These are phyloP conservation scores for Drosophila austrosaltans DNA, from an alignment of 2,888 invertebrate species.

Conservation along the genomic window DNA sequence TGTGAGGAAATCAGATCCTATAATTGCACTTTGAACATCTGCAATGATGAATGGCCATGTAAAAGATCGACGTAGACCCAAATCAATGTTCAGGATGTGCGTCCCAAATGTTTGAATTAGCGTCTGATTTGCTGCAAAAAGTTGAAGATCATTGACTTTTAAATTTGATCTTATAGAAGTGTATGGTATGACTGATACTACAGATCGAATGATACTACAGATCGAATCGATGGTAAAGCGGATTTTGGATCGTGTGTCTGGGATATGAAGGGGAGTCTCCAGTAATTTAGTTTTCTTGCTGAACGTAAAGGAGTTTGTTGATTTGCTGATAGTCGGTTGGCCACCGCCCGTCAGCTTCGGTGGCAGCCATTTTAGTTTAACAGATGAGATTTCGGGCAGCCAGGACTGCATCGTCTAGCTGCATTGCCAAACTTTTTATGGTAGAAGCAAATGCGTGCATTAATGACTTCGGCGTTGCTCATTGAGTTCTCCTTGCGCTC, in stretches of 20 bases:
- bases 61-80: slow-evolving; percentile 46
- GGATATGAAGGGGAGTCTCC: background rate
- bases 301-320: background rate
- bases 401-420: too few relatives aligned
- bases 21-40: slow-evolving; percentile 42
- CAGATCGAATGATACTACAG: too few relatives aligned
- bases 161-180: too few relatives aligned
- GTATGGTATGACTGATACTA: too few relatives aligned
- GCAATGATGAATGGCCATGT: slow-evolving; percentile 54
- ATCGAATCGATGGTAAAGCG: background rate
- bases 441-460: background rate
- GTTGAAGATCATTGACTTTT: too few relatives aligned
- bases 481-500: too few relatives aligned
- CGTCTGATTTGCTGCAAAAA: background rate
- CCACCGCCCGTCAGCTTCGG: too few relatives aligned
- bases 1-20: slow-evolving; percentile 36
- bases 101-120: slow-evolving; percentile 43
- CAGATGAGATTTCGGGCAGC: too few relatives aligned
- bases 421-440: too few relatives aligned
- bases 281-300: background rate
- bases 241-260: background rate
- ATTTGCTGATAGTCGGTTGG: too few relatives aligned
- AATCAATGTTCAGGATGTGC: slow-evolving; percentile 28
- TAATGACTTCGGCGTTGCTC: too few relatives aligned
- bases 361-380: too few relatives aligned